phyloP scores from a whole-genome alignment of 2,888 invertebrate species.

The Ernsta delagoae region DNA sequence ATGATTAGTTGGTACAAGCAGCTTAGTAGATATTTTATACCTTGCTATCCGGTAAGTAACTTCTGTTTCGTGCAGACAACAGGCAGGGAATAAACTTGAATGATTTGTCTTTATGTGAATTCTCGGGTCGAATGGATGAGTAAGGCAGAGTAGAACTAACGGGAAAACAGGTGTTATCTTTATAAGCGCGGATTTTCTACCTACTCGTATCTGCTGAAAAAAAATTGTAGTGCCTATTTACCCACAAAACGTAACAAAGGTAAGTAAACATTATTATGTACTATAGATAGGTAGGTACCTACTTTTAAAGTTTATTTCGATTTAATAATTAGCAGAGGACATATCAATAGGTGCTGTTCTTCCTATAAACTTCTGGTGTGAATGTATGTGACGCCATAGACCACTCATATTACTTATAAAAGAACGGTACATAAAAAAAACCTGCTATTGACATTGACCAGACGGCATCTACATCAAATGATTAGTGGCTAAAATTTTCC shows the following conservation, averaged over 20 bases:
- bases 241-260: too few species aligned
- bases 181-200: too few species aligned
- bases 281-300: too few species aligned
- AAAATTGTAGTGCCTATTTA: too few species aligned
- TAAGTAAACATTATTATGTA: too few species aligned
- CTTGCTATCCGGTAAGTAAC: neutral
- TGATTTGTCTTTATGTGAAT: constrained; percentile 5
- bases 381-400: too few species aligned
- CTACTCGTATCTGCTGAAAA: too few species aligned
- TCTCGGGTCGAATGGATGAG: neutral
- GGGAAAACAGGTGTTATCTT: neutral
- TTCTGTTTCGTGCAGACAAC: constrained; percentile 4
- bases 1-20: neutral
- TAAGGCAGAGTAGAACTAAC: neutral
- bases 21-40: neutral
- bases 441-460: neutral
- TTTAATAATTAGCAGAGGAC: too few species aligned
- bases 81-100: neutral
- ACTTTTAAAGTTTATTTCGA: too few species aligned
- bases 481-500: neutral
- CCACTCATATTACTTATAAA: too few species aligned
- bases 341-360: too few species aligned
- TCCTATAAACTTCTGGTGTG: too few species aligned
- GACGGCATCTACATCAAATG: neutral
- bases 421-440: neutral